A percentile compares a stretch with the other conserved stretches of the same genome.
phyloP scores from a whole-genome alignment of 1,140 invertebrate species.

The Drosophila suzukii region DNA sequence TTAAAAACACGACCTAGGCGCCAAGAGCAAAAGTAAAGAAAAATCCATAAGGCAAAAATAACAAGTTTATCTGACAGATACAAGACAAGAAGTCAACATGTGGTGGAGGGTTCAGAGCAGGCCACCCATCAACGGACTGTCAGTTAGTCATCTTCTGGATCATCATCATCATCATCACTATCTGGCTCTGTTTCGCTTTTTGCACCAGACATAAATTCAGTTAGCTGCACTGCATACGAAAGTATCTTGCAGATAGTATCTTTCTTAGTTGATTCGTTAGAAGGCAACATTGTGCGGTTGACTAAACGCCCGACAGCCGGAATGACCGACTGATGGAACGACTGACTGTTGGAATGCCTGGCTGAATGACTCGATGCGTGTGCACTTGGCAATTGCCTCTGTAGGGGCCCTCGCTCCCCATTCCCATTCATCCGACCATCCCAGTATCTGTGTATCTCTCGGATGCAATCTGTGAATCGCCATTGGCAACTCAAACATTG shows the following conservation, averaged over 20 bases:
- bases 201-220: constrained; percentile 77
- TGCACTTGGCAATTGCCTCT: constrained; percentile 67
- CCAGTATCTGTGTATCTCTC: constrained; percentile 19
- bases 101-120: constrained; percentile 54
- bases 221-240: constrained; percentile 75
- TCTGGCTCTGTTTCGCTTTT: constrained; percentile 29
- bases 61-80: constrained; percentile 50
- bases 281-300: constrained; percentile 75
- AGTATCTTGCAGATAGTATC: constrained; percentile 77
- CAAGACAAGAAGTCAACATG: constrained; percentile 50
- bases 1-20: constrained; percentile 65
- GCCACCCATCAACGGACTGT: constrained; percentile 64
- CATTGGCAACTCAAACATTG: constrained; percentile 20
- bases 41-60: constrained; percentile 12
- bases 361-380: constrained; percentile 60
- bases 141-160: constrained; percentile 44
- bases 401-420: constrained; percentile 3
- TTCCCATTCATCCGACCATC: background rate
- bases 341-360: constrained; percentile 11
- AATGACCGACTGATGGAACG: constrained; percentile 32
- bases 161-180: constrained; percentile 1
- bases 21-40: constrained; percentile 11
- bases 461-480: constrained; percentile 43
- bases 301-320: constrained; percentile 55
- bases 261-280: constrained; percentile 45